Evolutionary conservation across 2,888 invertebrate genomes (phyloP), one percentile per base, ranked within the genome.

Genomic region (Trissolcus brochymenae): DNA sequence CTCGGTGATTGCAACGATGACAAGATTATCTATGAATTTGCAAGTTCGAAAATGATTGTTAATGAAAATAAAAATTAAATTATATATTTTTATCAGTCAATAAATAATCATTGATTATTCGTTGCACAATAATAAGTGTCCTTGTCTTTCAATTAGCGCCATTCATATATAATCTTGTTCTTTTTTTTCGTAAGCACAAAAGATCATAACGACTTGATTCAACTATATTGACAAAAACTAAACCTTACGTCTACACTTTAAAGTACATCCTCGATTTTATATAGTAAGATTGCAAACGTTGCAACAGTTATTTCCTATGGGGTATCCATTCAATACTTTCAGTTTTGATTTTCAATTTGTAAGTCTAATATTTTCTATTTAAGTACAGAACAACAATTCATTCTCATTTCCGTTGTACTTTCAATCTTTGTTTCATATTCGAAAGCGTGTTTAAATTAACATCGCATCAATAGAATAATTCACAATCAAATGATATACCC

Each of bases 121-220:
- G 7, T 35, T 35, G 35, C 7, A 35, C 35, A 35, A 35, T 9
- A 9, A 35, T 35, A 35, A 35, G 6, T 35, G 35, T 35, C 35
- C 35, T 35, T 35, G 35, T 6, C 11, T 9, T 35, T 35, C 35
- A 35, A 35, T 35, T 35, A 35, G 35, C 35, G 35, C 53, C 9
- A 51, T 66, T 66, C 66, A 50, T 61, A 66, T 61, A 66, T 61
- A 66, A 73, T 73, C 66, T 65, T 65, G 40, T 35, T n/a, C 29
- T 19, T 6, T 25, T 6, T 25, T 25, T 41, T 66, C 21, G 56
- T 59, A 72, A 72, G 50, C 19, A 60, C 49, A 49, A 57, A 19
- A 46, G 53, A 35, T 35, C 68, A 64, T 57, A 54, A 68, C 49
- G 57, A 66, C 51, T 40, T 74, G 60, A 61, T 53, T 25, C 61